Evolutionary conservation across 2,888 invertebrate species (phyloP).

Genomic region (Philaethria dido): DNA sequence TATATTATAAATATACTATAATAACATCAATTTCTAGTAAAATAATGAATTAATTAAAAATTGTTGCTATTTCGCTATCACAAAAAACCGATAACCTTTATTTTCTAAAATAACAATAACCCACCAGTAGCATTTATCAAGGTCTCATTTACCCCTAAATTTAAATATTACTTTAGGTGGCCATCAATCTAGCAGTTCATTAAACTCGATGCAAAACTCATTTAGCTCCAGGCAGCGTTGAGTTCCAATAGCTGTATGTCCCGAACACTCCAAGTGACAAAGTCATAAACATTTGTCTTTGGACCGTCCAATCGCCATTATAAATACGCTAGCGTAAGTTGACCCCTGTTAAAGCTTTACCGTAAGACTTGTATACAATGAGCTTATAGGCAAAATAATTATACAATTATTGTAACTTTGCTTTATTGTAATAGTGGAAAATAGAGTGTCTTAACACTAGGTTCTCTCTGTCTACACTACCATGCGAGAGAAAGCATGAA

Average conservation of each 20-base stretch:
- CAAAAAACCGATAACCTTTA: neutral
- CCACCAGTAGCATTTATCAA: slow-evolving; percentile 8
- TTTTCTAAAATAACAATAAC: neutral
- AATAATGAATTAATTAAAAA: too few species aligned
- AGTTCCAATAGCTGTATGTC: slow-evolving; percentile 61
- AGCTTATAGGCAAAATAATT: too few species aligned
- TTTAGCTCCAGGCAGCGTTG: slow-evolving; percentile 60
- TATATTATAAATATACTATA: too few species aligned
- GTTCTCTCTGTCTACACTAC: too few species aligned
- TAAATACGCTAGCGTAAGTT: slow-evolving; percentile 55
- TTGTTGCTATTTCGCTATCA: too few species aligned
- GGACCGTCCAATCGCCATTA: slow-evolving; percentile 64
- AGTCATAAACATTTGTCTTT: slow-evolving; percentile 83
- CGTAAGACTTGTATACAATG: slow-evolving; percentile 29
- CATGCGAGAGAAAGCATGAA: too few species aligned
- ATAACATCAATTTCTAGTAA: too few species aligned
- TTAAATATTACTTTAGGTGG: slow-evolving; percentile 16
- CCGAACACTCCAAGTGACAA: slow-evolving; percentile 73
- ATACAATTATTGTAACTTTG: too few species aligned
- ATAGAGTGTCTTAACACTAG: too few species aligned
- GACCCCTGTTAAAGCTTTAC: slow-evolving; percentile 49
- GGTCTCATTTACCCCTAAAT: slow-evolving; percentile 8
- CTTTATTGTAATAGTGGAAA: too few species aligned
- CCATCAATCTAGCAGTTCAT: slow-evolving; percentile 65
- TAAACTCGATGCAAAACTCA: slow-evolving; percentile 65